phyloP scores from a whole-genome alignment of 2,888 invertebrate genomes.

The Cryptocephalus primarius region DNA sequence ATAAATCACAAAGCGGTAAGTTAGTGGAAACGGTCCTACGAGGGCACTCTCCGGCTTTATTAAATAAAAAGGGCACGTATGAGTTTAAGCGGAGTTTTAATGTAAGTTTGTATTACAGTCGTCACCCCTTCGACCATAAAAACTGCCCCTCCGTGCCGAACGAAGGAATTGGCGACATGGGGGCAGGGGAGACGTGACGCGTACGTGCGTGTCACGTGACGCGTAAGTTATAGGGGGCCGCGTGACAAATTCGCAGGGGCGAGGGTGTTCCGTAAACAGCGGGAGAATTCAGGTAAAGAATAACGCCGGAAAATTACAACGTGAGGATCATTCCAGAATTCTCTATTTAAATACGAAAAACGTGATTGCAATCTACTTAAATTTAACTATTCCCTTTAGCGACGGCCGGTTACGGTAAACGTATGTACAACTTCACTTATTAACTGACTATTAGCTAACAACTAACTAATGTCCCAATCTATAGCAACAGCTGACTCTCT shows the following conservation, averaged over 20 bases:
- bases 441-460: too few relatives aligned
- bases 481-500: too few relatives aligned
- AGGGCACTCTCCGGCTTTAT: constrained; percentile 11
- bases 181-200: neutral
- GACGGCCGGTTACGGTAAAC: too few relatives aligned
- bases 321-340: too few relatives aligned
- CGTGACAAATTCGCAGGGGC: neutral
- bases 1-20: neutral
- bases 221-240: neutral
- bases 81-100: constrained; percentile 20
- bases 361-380: too few relatives aligned
- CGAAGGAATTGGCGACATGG: neutral
- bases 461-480: too few relatives aligned
- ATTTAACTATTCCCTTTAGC: too few relatives aligned
- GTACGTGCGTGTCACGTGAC: neutral
- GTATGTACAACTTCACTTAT: too few relatives aligned
- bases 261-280: too few relatives aligned
- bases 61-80: constrained; percentile 22
- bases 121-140: constrained; percentile 10
- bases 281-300: too few relatives aligned
- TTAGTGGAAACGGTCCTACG: neutral
- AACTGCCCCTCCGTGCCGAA: constrained; percentile 1
- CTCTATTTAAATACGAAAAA: too few relatives aligned
- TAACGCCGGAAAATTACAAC: too few relatives aligned
- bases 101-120: constrained; percentile 15